A percentile compares a stretch with the other conserved stretches of the same genome.
Evolutionary conservation across 2,113 vertebrate genomes (phyloP).

Genomic region (Ia io): DNA sequence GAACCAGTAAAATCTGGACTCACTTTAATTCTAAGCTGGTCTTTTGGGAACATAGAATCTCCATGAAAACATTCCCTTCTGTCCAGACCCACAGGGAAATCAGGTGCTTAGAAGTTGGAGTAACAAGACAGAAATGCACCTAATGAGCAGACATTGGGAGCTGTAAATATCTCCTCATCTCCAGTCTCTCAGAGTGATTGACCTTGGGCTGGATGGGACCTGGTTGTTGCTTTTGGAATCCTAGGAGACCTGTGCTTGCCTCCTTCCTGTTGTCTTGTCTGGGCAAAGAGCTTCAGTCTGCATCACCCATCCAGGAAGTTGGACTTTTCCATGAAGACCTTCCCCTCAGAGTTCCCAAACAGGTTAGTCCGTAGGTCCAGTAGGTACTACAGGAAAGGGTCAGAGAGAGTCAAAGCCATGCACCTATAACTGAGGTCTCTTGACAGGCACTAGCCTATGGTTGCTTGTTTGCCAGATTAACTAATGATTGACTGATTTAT

Average conservation of each 20-base stretch:
- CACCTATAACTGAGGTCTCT: not conserved
- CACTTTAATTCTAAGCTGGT: not conserved
- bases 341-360: not conserved
- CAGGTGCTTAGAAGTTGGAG: too few species aligned
- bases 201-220: too few species aligned
- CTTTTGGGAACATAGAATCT: not conserved
- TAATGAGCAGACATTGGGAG: not conserved
- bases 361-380: not conserved
- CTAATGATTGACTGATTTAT: too few species aligned
- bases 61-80: too few species aligned
- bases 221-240: too few species aligned
- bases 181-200: not conserved
- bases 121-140: not conserved
- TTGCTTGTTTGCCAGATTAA: not conserved
- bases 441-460: not conserved
- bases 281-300: too few species aligned
- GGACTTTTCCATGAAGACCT: too few species aligned
- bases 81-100: too few species aligned
- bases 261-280: too few species aligned
- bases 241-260: too few species aligned
- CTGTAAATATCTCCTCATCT: not conserved
- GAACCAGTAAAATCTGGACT: not conserved
- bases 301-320: too few species aligned
- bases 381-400: not conserved
- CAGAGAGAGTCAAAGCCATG: not conserved